Conservation (phyloP, 2,797 vertebrate genomes). For the Danio choprae region DNA sequence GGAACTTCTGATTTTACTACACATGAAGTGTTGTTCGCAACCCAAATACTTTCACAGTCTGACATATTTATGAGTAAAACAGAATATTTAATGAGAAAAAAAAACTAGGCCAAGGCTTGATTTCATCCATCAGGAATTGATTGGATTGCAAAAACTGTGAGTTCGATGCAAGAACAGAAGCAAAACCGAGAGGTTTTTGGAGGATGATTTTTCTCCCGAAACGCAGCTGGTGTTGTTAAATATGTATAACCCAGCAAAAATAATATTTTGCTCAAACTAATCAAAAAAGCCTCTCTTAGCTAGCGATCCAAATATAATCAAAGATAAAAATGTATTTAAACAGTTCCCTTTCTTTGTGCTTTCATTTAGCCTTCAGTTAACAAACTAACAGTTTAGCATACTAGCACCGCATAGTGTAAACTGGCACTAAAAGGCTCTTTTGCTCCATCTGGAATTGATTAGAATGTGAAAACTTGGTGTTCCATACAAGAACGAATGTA, state of each 20-base stretch:
- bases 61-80: slow-evolving; percentile 11
- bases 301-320: neutral
- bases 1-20: neutral
- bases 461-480: neutral
- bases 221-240: neutral
- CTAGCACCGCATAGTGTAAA: neutral
- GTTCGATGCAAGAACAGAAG: neutral
- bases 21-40: neutral
- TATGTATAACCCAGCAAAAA: neutral
- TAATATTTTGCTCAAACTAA: neutral
- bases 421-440: neutral
- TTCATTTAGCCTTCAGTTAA: neutral
- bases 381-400: neutral
- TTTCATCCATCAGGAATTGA: slow-evolving; percentile 5
- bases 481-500: neutral
- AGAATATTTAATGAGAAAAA: neutral
- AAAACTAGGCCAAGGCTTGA: slow-evolving; percentile 27
- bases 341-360: neutral
- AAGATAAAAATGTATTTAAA: neutral
- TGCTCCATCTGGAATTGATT: neutral
- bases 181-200: neutral
- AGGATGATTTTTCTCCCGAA: neutral
- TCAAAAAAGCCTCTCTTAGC: neutral
- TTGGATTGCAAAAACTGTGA: neutral
- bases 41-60: neutral